phyloP scores from a whole-genome alignment of 2,888 invertebrate species.

The Vandiemenella viatica region DNA sequence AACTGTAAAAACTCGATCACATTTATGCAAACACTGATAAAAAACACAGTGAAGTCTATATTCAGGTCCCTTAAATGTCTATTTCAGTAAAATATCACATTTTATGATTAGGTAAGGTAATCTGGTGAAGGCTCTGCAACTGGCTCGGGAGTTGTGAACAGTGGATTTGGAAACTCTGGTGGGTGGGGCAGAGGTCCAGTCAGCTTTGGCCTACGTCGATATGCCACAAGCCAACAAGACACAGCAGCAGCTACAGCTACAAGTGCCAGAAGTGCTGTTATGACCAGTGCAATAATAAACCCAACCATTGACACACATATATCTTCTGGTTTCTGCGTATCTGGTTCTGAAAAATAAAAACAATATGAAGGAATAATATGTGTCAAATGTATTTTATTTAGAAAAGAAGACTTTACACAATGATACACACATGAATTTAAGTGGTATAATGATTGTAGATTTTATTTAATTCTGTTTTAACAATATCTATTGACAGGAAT shows the following conservation, averaged over 20 bases:
- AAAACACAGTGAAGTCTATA: no score
- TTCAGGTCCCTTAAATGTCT: no score
- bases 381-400: no score
- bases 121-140: constrained; percentile 70
- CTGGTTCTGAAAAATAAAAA: constrained; percentile 37
- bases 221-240: constrained; percentile 90
- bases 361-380: no score
- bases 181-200: constrained; percentile 87
- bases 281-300: constrained; percentile 78
- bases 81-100: no score
- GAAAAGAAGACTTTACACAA: no score
- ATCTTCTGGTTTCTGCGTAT: constrained; percentile 48
- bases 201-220: constrained; percentile 71
- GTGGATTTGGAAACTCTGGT: constrained; percentile 86
- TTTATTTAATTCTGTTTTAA: no score
- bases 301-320: constrained; percentile 90
- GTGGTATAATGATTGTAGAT: no score
- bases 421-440: no score
- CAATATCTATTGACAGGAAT: no score
- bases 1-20: neutral
- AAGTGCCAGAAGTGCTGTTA: constrained; percentile 78
- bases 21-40: neutral
- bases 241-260: constrained; percentile 90
- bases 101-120: constrained; percentile 35
- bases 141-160: constrained; percentile 70